Evolutionary conservation across 2,113 vertebrate species (phyloP).

Genomic region (Rhineura floridana): DNA sequence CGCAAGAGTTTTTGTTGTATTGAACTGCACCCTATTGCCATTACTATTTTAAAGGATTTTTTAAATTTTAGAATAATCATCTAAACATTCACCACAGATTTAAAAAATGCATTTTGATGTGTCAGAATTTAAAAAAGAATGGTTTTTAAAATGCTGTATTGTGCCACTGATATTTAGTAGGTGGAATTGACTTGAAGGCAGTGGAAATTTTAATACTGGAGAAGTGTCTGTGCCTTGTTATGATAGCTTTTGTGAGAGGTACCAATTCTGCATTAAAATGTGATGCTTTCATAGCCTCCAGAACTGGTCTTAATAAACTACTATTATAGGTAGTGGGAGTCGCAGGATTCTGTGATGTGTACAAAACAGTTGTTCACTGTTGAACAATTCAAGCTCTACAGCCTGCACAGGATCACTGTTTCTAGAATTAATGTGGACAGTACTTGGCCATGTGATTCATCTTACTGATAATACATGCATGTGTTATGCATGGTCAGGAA

Average conservation of each 20-base stretch:
- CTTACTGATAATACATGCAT: neutral
- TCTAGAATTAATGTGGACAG: neutral
- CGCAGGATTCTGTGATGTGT: neutral
- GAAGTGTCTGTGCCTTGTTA: too few relatives aligned
- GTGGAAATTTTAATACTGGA: too few relatives aligned
- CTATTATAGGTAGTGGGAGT: neutral
- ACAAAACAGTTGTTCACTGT: too few relatives aligned
- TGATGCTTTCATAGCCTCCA: too few relatives aligned
- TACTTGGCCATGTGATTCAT: neutral
- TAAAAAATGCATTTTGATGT: neutral
- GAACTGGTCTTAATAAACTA: too few relatives aligned
- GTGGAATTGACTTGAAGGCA: too few relatives aligned
- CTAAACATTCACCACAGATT: neutral
- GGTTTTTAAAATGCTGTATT: neutral
- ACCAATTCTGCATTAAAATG: too few relatives aligned
- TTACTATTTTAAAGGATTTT: neutral
- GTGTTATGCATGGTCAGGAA: neutral
- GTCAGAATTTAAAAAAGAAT: neutral
- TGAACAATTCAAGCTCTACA: neutral
- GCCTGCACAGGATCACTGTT: neutral
- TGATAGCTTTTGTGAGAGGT: too few relatives aligned
- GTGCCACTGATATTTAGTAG: too few relatives aligned
- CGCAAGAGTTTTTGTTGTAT: too few relatives aligned
- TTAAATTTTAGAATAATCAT: neutral
- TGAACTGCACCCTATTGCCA: neutral